phyloP scores from a whole-genome alignment of 1,140 invertebrate species.

The Bactericera cockerelli region DNA sequence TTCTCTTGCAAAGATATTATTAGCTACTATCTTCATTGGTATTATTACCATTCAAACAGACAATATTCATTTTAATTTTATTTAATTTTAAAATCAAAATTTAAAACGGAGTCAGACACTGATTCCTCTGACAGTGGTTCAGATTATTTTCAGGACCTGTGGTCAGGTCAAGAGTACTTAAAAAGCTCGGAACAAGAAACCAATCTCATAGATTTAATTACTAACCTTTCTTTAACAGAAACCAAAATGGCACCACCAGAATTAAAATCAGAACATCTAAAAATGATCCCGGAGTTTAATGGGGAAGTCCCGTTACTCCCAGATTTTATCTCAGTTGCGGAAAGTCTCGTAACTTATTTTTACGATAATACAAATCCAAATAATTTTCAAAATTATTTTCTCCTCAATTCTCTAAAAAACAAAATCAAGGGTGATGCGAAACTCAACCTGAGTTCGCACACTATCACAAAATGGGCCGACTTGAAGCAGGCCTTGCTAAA shows the following conservation, averaged over 20 bases:
- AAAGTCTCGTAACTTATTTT: not conserved
- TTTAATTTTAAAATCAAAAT: too few species aligned
- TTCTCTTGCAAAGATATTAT: too few species aligned
- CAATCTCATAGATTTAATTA: too few species aligned
- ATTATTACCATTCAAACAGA: too few species aligned
- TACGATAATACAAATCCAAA: not conserved
- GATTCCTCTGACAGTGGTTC: too few species aligned
- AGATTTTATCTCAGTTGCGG: not conserved
- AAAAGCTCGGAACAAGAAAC: too few species aligned
- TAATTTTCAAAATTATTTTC: not conserved
- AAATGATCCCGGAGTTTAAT: slow-evolving; percentile 3
- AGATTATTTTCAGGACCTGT: too few species aligned
- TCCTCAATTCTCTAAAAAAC: not conserved
- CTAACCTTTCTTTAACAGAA: too few species aligned
- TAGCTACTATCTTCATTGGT: too few species aligned
- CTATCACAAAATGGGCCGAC: not conserved
- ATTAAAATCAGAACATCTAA: not conserved
- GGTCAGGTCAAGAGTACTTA: too few species aligned
- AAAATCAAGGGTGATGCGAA: not conserved
- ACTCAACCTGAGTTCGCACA: not conserved
- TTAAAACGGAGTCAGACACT: too few species aligned
- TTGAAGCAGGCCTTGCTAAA: not conserved
- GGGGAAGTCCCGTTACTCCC: slow-evolving; percentile 23
- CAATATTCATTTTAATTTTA: too few species aligned
- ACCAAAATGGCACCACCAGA: not conserved